Percentiles rank a stretch among this genome's conserved stretches.
phyloP scores from a whole-genome alignment of 2,113 vertebrate species.

The Falco punctatus region DNA sequence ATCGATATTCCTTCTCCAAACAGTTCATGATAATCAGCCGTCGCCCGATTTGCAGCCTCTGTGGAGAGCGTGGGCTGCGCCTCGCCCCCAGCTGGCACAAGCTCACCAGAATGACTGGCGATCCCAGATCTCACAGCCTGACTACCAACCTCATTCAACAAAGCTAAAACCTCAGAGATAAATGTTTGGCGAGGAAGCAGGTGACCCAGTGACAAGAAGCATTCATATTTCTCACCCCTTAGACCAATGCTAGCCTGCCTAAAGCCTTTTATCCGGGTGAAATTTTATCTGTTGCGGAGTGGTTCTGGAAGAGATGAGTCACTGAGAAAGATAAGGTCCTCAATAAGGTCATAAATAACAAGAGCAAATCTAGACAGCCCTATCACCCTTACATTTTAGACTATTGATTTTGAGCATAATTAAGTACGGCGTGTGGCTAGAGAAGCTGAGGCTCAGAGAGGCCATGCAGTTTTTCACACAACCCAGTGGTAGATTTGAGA shows the following conservation, averaged over 20 bases:
- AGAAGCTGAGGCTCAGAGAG: background rate
- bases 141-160: background rate
- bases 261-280: background rate
- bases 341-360: background rate
- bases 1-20: background rate
- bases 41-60: background rate
- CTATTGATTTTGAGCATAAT: background rate
- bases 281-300: background rate
- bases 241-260: background rate
- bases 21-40: background rate
- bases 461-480: background rate
- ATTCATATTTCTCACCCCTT: background rate
- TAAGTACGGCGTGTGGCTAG: background rate
- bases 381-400: background rate
- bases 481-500: background rate
- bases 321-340: background rate
- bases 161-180: background rate
- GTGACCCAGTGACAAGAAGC: background rate
- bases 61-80: accelerated
- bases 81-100: accelerated
- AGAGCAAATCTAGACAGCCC: background rate
- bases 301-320: background rate
- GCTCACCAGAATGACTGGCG: accelerated
- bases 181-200: background rate
- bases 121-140: background rate